Evolutionary conservation across 2,888 invertebrate genomes (phyloP).

Genomic region (Tridacna gigas): DNA sequence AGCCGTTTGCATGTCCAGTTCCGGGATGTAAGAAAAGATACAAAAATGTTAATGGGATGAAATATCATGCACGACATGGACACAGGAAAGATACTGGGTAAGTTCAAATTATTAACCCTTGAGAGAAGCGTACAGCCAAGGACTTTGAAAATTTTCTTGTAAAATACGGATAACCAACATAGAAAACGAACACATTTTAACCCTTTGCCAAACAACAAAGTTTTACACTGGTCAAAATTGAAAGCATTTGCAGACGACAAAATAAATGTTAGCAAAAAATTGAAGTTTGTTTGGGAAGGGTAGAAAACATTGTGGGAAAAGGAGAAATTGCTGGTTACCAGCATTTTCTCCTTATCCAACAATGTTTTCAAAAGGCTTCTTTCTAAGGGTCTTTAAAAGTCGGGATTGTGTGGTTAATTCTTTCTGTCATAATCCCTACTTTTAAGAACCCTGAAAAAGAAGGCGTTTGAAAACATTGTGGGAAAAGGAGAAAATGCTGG

Average conservation of each 20-base stretch:
- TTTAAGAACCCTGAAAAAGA: not conserved
- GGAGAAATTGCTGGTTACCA: not conserved
- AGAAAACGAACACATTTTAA: too few species aligned
- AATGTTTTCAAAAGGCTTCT: not conserved
- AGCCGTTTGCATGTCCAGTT: conserved; percentile 93
- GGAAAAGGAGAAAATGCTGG: not conserved
- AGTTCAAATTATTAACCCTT: not conserved
- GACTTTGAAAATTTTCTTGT: not conserved
- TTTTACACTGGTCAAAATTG: too few species aligned
- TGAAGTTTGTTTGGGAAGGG: too few species aligned
- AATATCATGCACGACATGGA: conserved; percentile 94
- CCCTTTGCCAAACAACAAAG: too few species aligned
- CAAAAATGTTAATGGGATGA: conserved; percentile 95
- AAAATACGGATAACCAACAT: too few species aligned
- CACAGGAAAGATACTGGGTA: conserved; percentile 94
- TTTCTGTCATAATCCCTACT: not conserved
- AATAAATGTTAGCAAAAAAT: too few species aligned
- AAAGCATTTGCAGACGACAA: too few species aligned
- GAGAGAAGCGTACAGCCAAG: not conserved
- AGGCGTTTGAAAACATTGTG: not conserved
- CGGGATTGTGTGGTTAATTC: not conserved
- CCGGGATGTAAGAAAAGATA: conserved; percentile 95
- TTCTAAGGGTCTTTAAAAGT: not conserved
- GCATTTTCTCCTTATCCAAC: not conserved
- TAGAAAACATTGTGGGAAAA: not conserved